A percentile compares a stretch with the other conserved stretches of the same genome.
These are phyloP conservation scores for Gadopsis marmoratus DNA, from an alignment of 2,797 vertebrate genomes.

Conservation along the genomic window DNA sequence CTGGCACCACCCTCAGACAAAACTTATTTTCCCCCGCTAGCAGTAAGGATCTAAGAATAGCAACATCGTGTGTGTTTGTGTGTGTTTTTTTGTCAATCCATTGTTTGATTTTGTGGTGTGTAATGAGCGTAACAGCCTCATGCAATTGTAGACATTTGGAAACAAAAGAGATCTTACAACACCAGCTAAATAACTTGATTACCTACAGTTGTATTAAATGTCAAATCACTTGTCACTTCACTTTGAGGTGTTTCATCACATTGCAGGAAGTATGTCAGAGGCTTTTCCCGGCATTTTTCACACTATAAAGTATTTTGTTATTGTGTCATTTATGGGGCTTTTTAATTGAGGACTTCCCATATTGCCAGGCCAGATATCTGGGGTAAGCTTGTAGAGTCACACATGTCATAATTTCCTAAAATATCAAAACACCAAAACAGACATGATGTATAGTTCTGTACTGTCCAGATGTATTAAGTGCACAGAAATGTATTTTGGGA, in stretches of 20 bases:
- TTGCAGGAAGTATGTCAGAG: background rate
- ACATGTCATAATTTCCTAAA: background rate
- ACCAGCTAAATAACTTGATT: background rate
- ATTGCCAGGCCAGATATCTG: background rate
- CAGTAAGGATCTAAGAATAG: background rate
- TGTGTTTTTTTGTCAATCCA: background rate
- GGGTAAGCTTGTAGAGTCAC: conserved; percentile 3
- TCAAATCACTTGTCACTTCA: background rate
- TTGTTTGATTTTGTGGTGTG: background rate
- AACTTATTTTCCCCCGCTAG: background rate
- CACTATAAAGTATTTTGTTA: conserved; percentile 1
- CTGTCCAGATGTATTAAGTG: background rate
- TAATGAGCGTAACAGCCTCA: background rate
- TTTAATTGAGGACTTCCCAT: conserved; percentile 3
- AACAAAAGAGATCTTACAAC: conserved; percentile 1
- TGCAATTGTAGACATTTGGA: background rate
- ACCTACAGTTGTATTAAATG: background rate
- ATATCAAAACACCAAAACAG: background rate
- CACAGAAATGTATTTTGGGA: background rate
- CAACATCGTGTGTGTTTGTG: background rate
- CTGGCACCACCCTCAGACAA: background rate
- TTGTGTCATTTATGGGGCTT: conserved; percentile 2
- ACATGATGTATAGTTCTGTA: background rate
- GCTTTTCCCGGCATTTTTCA: background rate
- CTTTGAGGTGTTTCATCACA: background rate